Evolutionary conservation across 2,888 invertebrate genomes (phyloP), one percentile per base, ranked within the genome.

Genomic region (Digitonthophagus gazella): DNA sequence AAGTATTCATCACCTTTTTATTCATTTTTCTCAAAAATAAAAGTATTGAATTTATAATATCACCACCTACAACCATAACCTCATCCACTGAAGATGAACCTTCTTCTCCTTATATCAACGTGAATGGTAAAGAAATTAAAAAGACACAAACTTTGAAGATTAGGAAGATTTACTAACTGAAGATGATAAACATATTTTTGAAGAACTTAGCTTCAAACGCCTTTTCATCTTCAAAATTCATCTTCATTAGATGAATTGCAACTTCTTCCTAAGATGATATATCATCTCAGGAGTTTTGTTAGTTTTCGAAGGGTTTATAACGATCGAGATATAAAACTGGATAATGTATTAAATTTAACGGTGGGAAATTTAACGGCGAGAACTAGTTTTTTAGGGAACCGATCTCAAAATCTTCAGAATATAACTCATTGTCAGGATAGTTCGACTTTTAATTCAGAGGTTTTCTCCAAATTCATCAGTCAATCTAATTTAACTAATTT

Each of bases 381-480:
- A n/a, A 1, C 16, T n/a, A 19, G 19, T 61, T 61, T 61, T 61
- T 61, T 61, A 61, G 61, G 18, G n/a, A 18, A 15, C 6, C n/a
- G 6, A 20, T 14, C 19, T 8, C 61, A 61, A 61, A 61, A 61
- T 61, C 6, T 19, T 6, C 14, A 18, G 61, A 61, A 16, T n/a
- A 61, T 16, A 57, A n/a, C n/a, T n/a, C n/a, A n/a, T n/a, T n/a
- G n/a, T n/a, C 57, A 1, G 14, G 11, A 1, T n/a, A 54, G 14
- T 1, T 19, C 61, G 18, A 61, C 61, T 61, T 61, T 61, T 61
- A 19, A 18, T 20, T 18, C 18, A 61, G 18, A 18, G 61, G 61
- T 18, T 61, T 61, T 61, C 18, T n/a, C 61, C 8, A 61, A 61
- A 61, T 61, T 18, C 18, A 18, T n/a, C 18, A 19, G 6, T 18